Evolutionary conservation across 2,888 invertebrate genomes (phyloP).

Genomic region (Sipha maydis): DNA sequence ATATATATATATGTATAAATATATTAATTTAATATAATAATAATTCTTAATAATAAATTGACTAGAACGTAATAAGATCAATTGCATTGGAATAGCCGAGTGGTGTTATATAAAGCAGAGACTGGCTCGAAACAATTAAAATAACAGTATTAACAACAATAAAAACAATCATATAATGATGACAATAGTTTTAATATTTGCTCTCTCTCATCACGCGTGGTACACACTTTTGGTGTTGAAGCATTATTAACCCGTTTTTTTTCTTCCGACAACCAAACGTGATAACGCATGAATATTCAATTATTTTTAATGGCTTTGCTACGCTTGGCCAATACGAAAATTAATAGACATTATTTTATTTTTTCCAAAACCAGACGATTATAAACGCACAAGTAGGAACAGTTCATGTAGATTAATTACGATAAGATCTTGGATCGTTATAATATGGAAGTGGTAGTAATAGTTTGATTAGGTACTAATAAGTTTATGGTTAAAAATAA

Average conservation of each 20-base stretch:
- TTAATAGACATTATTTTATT: neutral
- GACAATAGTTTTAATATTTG: too few species aligned
- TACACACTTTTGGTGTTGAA: neutral
- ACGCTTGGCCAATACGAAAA: neutral
- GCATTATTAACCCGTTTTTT: too few species aligned
- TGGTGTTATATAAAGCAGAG: neutral
- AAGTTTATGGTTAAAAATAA: neutral
- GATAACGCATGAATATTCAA: neutral
- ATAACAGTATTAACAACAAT: too few species aligned
- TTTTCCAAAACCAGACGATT: neutral
- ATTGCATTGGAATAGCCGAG: slow-evolving; percentile 38
- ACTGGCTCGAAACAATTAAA: neutral
- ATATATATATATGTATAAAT: neutral
- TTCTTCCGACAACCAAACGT: too few species aligned
- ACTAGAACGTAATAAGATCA: slow-evolving; percentile 59
- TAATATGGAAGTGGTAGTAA: neutral
- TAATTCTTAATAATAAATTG: slow-evolving; percentile 45
- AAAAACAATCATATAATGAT: too few species aligned
- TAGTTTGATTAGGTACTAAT: neutral
- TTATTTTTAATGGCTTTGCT: neutral
- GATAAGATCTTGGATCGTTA: neutral
- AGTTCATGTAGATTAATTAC: neutral
- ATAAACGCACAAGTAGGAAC: neutral
- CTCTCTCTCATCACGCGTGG: neutral
- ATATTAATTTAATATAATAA: neutral